Evolutionary conservation across 2,888 invertebrate species (phyloP).

Genomic region (Yponomeuta evonymella): DNA sequence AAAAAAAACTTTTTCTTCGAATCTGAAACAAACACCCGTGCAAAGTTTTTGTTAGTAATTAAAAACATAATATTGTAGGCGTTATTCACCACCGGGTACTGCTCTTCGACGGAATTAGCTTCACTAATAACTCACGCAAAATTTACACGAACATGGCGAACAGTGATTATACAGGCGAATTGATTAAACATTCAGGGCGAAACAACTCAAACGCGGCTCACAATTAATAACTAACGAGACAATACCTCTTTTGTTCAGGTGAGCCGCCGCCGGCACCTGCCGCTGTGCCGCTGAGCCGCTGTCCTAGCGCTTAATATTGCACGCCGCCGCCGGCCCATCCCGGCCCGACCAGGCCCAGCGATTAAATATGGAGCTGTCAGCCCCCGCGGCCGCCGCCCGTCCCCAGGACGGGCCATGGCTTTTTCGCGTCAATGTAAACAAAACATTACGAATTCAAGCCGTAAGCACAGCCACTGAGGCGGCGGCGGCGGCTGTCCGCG

Average conservation of each 20-base stretch:
- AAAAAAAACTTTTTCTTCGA: too few species aligned
- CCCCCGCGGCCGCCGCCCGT: background rate
- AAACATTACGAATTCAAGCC: background rate
- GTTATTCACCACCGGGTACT: background rate
- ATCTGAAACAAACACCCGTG: background rate
- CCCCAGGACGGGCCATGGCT: background rate
- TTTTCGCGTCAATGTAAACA: background rate
- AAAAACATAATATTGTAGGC: background rate
- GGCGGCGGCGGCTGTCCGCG: background rate
- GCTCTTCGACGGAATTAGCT: background rate
- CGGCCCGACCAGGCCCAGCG: background rate
- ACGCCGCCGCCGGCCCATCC: background rate
- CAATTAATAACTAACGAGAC: constrained; percentile 13
- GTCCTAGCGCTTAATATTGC: constrained; percentile 3
- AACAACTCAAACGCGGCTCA: background rate
- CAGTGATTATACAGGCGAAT: background rate
- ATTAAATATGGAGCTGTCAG: constrained; percentile 2
- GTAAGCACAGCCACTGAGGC: background rate
- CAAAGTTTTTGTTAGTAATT: background rate
- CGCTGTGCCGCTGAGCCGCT: background rate
- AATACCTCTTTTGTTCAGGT: constrained; percentile 12
- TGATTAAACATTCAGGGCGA: background rate
- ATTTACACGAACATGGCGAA: background rate
- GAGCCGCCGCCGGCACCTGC: background rate
- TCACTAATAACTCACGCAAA: background rate